phyloP scores from a whole-genome alignment of 2,113 vertebrate species.

The Coreoperca whiteheadi region DNA sequence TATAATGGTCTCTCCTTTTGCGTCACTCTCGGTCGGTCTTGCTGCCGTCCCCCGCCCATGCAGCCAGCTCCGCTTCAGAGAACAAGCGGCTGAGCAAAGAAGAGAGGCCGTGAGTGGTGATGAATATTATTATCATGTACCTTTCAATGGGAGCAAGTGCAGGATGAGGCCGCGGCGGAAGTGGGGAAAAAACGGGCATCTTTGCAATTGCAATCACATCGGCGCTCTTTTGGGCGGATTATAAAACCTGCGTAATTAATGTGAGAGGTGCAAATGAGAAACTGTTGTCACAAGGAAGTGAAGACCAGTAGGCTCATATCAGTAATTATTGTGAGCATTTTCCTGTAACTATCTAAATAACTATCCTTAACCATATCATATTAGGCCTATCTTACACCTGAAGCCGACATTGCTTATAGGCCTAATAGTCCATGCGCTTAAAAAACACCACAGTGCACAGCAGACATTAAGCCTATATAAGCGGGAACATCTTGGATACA shows the following conservation, averaged over 20 bases:
- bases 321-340: background rate
- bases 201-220: conserved; percentile 55
- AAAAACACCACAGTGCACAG: conserved; percentile 4
- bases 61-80: conserved; percentile 40
- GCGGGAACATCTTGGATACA: background rate
- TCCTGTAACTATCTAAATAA: background rate
- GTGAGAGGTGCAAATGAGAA: background rate
- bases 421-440: background rate
- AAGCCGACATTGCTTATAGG: background rate
- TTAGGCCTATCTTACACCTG: background rate
- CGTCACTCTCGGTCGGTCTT: conserved; percentile 53
- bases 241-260: conserved; percentile 5
- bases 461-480: conserved; percentile 48
- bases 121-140: conserved; percentile 58
- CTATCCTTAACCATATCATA: no score
- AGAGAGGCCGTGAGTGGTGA: conserved; percentile 59
- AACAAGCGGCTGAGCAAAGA: conserved; percentile 64
- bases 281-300: background rate
- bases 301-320: background rate
- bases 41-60: conserved; percentile 35
- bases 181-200: background rate
- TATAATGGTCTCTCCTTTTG: conserved; percentile 69
- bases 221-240: background rate
- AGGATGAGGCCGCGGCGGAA: conserved; percentile 12
- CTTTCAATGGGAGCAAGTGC: conserved; percentile 44